These are phyloP conservation scores for Melanerpes aurifrons DNA, from an alignment of 2,113 vertebrate genomes.

Conservation along the genomic window DNA sequence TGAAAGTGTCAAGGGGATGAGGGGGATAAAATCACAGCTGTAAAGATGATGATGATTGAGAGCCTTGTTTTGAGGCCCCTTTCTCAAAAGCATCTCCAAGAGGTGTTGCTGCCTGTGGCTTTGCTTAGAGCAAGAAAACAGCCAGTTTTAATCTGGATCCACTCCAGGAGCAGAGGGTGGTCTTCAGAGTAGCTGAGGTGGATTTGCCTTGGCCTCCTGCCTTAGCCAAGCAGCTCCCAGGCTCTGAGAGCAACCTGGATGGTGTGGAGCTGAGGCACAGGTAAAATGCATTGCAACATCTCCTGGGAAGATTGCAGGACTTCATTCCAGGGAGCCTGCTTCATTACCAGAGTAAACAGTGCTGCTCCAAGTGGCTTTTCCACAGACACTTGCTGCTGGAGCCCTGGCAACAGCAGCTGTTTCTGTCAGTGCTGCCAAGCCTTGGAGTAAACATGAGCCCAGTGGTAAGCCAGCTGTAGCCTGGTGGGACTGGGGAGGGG, in stretches of 20 bases:
- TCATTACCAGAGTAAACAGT: slow-evolving; percentile 53
- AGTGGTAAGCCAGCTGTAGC: neutral
- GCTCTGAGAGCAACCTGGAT: neutral
- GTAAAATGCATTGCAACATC: slow-evolving; percentile 31
- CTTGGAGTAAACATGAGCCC: slow-evolving; percentile 58
- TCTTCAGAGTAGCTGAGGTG: neutral
- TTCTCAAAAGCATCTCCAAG: neutral
- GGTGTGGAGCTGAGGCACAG: neutral
- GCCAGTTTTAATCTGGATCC: rapidly evolving
- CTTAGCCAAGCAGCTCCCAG: neutral
- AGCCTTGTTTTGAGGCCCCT: neutral
- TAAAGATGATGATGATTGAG: rapidly evolving
- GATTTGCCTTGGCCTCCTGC: neutral
- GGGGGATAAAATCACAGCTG: neutral
- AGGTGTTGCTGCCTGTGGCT: neutral
- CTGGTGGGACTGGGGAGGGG: neutral
- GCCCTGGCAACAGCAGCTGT: slow-evolving; percentile 41
- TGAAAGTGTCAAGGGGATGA: neutral
- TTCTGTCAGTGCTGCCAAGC: slow-evolving; percentile 44
- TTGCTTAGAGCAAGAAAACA: neutral
- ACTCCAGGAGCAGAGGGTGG: neutral
- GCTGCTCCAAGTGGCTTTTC: slow-evolving; percentile 10
- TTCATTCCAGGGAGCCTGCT: slow-evolving; percentile 50
- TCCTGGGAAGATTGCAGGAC: neutral
- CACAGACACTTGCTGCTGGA: slow-evolving; percentile 1